phyloP scores from a whole-genome alignment of 1,140 invertebrate genomes.

The Halyomorpha halys region DNA sequence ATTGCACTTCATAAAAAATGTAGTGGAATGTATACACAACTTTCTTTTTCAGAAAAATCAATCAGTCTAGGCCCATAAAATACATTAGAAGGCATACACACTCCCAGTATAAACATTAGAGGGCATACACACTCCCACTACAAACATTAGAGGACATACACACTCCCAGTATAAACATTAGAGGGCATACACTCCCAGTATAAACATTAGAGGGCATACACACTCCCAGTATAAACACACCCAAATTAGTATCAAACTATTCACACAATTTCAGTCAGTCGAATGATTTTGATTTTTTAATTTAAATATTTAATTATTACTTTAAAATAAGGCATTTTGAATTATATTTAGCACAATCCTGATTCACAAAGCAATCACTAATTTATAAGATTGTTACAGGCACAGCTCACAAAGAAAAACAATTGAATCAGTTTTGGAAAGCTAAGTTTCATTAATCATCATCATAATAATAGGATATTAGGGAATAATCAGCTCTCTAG shows the following conservation, averaged over 20 bases:
- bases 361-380: too few species aligned
- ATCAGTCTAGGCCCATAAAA: neutral
- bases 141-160: neutral
- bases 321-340: constrained; percentile 3
- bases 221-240: constrained; percentile 1
- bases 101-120: too few species aligned
- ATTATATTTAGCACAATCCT: neutral
- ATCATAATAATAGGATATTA: too few species aligned
- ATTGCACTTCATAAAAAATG: neutral
- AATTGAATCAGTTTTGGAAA: too few species aligned
- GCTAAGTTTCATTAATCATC: too few species aligned
- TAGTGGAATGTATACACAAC: constrained; percentile 2
- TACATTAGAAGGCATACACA: neutral
- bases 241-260: neutral
- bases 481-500: too few species aligned
- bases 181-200: too few species aligned
- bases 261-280: neutral
- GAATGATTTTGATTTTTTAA: neutral
- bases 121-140: too few species aligned
- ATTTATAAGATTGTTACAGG: too few species aligned
- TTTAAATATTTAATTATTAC: neutral
- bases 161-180: too few species aligned
- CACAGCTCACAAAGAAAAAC: too few species aligned
- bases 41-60: neutral
- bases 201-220: neutral